These are phyloP conservation scores for Leucozona laternaria DNA, from an alignment of 2,888 invertebrate species.

Conservation along the genomic window DNA sequence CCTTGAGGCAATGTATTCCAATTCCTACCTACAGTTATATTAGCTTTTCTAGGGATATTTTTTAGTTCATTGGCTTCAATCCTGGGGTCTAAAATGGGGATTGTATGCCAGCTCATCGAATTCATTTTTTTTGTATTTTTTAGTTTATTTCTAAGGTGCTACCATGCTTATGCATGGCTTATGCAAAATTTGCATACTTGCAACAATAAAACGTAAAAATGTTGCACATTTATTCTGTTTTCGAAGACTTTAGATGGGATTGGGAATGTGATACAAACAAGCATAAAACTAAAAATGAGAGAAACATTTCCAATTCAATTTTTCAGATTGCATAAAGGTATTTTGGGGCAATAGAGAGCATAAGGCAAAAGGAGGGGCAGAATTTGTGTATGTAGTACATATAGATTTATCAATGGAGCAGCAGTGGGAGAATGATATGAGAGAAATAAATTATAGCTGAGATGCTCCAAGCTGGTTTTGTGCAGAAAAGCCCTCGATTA, in stretches of 20 bases:
- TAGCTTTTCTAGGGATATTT: constrained; percentile 50
- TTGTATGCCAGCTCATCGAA: constrained; percentile 65
- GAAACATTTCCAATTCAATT: constrained; percentile 51
- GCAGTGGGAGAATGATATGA: background rate
- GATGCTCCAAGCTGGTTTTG: constrained; percentile 28
- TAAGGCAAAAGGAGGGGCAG: background rate
- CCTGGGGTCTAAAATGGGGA: constrained; percentile 29
- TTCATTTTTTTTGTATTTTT: constrained; percentile 10
- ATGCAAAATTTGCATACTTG: constrained; percentile 40
- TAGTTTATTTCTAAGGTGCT: constrained; percentile 15
- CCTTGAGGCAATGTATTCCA: constrained; percentile 36
- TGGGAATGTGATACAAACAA: background rate
- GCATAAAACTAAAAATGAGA: constrained; percentile 35
- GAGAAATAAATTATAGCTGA: constrained; percentile 13
- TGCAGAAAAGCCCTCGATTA: constrained; percentile 36
- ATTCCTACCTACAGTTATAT: background rate
- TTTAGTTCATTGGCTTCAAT: constrained; percentile 66
- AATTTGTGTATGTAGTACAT: background rate
- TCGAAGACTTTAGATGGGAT: constrained; percentile 6
- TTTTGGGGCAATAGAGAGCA: background rate
- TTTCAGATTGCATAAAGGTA: constrained; percentile 36
- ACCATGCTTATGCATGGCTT: constrained; percentile 21
- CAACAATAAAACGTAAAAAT: constrained; percentile 44
- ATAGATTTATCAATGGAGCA: background rate
- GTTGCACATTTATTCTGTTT: constrained; percentile 34